Base-by-base conservation (phyloP, 2,113 vertebrate genomes). In the Eolophus roseicapilla region DNA sequence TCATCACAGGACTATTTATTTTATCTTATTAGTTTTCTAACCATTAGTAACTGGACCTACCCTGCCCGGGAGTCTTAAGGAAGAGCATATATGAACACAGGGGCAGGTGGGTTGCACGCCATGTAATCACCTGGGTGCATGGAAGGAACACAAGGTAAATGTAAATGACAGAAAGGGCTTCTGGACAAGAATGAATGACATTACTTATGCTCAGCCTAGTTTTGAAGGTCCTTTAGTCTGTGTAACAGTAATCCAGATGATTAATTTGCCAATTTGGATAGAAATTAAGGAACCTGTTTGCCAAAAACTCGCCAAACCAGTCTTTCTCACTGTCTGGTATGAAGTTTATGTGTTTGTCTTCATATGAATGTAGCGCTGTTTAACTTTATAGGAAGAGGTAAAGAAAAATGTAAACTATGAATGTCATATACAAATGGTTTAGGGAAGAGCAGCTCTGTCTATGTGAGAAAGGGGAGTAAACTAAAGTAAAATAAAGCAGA, bases 261-360 rank as follows among this genome's bases (percentile, higher is more conserved):
- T 92, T 94, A 74, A 87, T 89, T 91, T 91, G 27, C 65, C 84
- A 91, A 2, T 27, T 69, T 87, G 37, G 84, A 49, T 73, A 92
- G 70, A 89, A 87, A 94, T 91, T 85, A 94, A 75, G 91, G 82
- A 90, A 86, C 29, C n/a, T 94, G 86, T 95, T 93, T 92, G 53
- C 74, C 17, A 4, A 92, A 94, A 78, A 91, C 86, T 94, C 64
- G 86, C 70, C 81, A 59, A 92, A 96, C 92, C 95, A 87, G 96
- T 95, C 74, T 53, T 87, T 91, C 70, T 87, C 83, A 96, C 41
- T 59, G 59, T 29, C 73, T 89, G 67, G 67, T 71, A 89, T 53
- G 62, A 76, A 69, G 82, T 71, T 68, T 33, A 49, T 82, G 35
- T 71, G 67, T 89, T 94, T 93, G 37, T 53, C 67, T 76, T 89